phyloP scores from a whole-genome alignment of 2,888 invertebrate species.

The Neocrepidodera transversa region DNA sequence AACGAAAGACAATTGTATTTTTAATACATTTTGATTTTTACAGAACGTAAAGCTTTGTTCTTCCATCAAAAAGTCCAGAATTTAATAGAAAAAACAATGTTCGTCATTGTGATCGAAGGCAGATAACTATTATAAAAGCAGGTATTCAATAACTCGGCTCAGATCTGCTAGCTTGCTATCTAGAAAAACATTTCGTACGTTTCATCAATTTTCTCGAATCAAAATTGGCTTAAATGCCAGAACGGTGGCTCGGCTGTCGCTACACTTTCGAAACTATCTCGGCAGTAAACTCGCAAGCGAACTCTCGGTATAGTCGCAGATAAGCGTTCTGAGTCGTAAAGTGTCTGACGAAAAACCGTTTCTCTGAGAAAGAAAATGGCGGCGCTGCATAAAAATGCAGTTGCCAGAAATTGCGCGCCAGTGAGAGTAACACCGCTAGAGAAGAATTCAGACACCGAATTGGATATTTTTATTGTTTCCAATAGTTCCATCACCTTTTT shows the following conservation, averaged over 20 bases:
- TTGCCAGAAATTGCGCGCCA: conserved; percentile 35
- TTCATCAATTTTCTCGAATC: conserved; percentile 28
- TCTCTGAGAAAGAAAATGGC: conserved; percentile 27
- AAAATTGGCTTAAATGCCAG: conserved; percentile 29
- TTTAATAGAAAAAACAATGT: neutral
- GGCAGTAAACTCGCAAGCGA: conserved; percentile 32
- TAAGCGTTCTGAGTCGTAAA: conserved; percentile 35
- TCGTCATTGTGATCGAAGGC: neutral
- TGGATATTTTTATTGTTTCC: conserved; percentile 33
- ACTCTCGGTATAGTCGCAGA: conserved; percentile 32
- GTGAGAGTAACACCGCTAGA: conserved; percentile 26
- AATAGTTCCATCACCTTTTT: conserved; percentile 28
- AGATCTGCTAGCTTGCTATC: conserved; percentile 19
- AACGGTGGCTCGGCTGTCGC: conserved; percentile 21
- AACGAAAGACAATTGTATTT: too few relatives aligned
- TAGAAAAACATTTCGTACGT: conserved; percentile 23
- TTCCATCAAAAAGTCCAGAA: too few relatives aligned
- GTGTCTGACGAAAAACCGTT: conserved; percentile 34
- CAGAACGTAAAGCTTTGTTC: too few relatives aligned
- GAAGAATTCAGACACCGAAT: conserved; percentile 30
- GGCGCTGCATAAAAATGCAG: conserved; percentile 35
- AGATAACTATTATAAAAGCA: conserved; percentile 18
- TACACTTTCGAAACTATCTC: conserved; percentile 30
- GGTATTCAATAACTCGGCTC: conserved; percentile 25
- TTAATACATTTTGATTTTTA: too few relatives aligned